Evolutionary conservation across 2,888 invertebrate genomes (phyloP).

Genomic region (Baccha elongata): DNA sequence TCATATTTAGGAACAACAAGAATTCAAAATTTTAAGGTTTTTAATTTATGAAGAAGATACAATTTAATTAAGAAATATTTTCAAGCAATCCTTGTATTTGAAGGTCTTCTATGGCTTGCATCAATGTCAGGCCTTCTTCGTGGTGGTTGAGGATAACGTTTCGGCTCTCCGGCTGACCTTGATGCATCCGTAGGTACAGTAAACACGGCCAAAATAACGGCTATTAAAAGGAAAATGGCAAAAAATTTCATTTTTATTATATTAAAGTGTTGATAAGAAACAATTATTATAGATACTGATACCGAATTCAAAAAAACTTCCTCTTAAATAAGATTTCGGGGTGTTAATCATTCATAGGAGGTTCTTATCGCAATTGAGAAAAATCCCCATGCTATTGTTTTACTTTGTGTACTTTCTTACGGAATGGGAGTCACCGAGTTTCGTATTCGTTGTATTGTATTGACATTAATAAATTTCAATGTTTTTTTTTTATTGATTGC

Average conservation of each 20-base stretch:
- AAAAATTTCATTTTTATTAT: conserved; percentile 53
- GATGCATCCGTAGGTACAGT: conserved; percentile 53
- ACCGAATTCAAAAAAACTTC: neutral
- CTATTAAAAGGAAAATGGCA: conserved; percentile 33
- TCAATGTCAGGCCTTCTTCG: conserved; percentile 46
- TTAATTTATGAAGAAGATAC: neutral
- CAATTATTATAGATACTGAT: conserved; percentile 11
- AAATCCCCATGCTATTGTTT: no score
- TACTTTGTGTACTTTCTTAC: no score
- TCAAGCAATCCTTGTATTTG: conserved; percentile 48
- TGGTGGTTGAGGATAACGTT: conserved; percentile 1
- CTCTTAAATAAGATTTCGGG: conserved; percentile 4
- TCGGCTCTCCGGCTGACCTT: conserved; percentile 12
- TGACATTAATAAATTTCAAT: no score
- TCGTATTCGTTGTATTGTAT: no score
- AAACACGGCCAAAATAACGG: conserved; percentile 38
- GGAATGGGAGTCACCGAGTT: no score
- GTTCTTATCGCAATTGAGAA: neutral
- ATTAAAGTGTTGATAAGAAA: neutral
- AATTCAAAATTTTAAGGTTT: no score
- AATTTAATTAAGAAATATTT: neutral
- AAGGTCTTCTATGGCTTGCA: conserved; percentile 55
- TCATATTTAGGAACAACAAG: no score
- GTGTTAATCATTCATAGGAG: neutral
- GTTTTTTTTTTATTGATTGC: no score